Base-by-base conservation (phyloP, 2,797 vertebrate genomes). In the Scolopax bukidnonensis region DNA sequence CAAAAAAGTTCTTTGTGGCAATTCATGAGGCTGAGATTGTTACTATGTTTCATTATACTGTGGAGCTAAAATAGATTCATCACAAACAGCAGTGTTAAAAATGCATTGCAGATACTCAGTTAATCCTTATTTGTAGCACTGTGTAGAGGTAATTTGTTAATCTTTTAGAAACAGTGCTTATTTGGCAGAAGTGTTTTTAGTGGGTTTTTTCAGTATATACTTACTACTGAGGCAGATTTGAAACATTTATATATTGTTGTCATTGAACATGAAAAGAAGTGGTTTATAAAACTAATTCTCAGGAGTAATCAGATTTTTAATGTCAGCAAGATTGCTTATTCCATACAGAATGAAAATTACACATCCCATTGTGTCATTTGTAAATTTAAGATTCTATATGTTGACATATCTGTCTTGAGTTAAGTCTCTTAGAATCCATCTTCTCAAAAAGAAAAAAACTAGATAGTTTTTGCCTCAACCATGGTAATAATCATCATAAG, bases 191-290 rank as follows among this genome's bases (percentile, higher is more conserved):
- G 6, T 23, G 9, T n/a, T 67, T 71, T 69, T 11, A 36, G 7
- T 56, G 19, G 0, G 0, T 9, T 7, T 71, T n/a, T 67, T 36
- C 2, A 27, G 6, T 51, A 60, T 16, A 4, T 32, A 23, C 14
- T 68, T 59, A 51, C 4, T 69, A 61, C 20, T 84, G 76, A 73
- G 33, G 15, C 11, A 67, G 19, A 41, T 78, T 56, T 50, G 12
- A 63, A 80, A 77, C 3, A 2, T 80, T 77, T 67, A 57, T 4
- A 28, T 33, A n/a, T 63, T 64, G 24, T 12, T 56, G 23, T 28
- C 9, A 47, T 69, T 67, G 84, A 77, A 41, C 8, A 33, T 0
- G 5, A 57, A 59, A 69, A 13, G 1, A 3, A 79, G 6, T n/a
- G 25, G 6, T 48, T 87, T 54, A 38, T 41, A 78, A 40, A 88